Evolutionary conservation across 35 echinoderm and acorn worm genomes (phyloP).

Genomic region (Strongylocentrotus purpuratus): DNA sequence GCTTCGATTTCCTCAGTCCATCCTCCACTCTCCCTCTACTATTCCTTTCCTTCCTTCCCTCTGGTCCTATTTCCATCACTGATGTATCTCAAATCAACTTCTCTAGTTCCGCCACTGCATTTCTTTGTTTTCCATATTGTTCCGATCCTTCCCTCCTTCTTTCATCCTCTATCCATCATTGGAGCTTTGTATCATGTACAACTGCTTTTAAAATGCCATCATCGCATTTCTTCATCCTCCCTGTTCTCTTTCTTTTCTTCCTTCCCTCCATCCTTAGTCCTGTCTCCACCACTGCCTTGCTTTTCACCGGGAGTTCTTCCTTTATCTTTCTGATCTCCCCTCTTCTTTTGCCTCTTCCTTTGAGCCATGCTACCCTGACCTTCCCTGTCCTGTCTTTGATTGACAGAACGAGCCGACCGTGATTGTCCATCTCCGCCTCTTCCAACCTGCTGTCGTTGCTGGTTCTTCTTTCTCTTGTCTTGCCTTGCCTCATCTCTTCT

Average conservation of each 20-base stretch:
- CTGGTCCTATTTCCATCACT: too few relatives aligned
- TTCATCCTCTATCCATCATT: too few relatives aligned
- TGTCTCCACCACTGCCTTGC: background rate
- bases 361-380: conserved; percentile 14
- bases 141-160: too few relatives aligned
- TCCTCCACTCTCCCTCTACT: too few relatives aligned
- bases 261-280: background rate
- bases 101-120: too few relatives aligned
- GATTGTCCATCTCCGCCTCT: background rate
- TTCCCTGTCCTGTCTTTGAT: background rate
- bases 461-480: conserved; percentile 16
- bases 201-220: background rate
- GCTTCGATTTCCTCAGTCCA: too few relatives aligned
- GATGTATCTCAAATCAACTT: too few relatives aligned
- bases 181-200: too few relatives aligned
- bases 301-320: background rate
- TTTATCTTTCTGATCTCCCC: background rate
- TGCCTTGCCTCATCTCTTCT: background rate
- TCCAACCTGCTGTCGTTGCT: background rate
- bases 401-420: background rate
- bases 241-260: background rate
- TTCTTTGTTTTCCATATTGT: too few relatives aligned
- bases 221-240: background rate
- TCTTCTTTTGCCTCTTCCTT: conserved; percentile 25
- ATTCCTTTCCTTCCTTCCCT: too few relatives aligned